Percentiles rank a stretch among this genome's conserved stretches.
Evolutionary conservation across 2,888 invertebrate genomes (phyloP).

Genomic region (Apeira syringaria): DNA sequence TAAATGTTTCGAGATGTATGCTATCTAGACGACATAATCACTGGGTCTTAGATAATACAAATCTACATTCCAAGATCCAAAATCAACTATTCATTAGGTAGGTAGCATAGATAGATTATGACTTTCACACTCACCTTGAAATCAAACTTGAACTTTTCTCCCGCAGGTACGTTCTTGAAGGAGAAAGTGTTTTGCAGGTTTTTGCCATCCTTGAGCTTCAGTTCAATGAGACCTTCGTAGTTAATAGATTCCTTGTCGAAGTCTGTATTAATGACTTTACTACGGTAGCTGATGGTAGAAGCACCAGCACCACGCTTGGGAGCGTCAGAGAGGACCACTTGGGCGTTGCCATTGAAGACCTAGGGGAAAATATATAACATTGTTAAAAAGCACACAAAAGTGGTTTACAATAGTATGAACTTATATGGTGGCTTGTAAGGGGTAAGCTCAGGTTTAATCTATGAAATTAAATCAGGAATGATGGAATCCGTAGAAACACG

Average conservation of each 20-base stretch:
- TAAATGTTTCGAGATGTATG: no score
- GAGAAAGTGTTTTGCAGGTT: conserved; percentile 52
- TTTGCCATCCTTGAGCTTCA: conserved; percentile 63
- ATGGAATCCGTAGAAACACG: no score
- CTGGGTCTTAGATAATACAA: no score
- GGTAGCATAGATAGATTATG: no score
- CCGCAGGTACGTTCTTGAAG: conserved; percentile 55
- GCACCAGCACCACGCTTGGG: conserved; percentile 60
- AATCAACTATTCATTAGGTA: no score
- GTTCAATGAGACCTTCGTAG: conserved; percentile 58
- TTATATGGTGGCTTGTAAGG: no score
- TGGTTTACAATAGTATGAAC: no score
- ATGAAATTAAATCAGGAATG: no score
- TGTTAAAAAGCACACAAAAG: no score
- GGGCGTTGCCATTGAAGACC: conserved; percentile 58
- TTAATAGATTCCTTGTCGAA: conserved; percentile 51
- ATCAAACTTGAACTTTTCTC: conserved; percentile 55
- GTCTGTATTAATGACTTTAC: conserved; percentile 56
- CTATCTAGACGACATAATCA: no score
- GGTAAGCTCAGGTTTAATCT: no score
- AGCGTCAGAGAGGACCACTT: conserved; percentile 57
- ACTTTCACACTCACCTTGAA: conserved; percentile 64
- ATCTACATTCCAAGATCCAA: no score
- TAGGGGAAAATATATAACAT: conserved; percentile 20
- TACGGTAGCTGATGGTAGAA: conserved; percentile 60